Evolutionary conservation across 2,888 invertebrate genomes (phyloP).

Genomic region (Hydrotaea diabolus): DNA sequence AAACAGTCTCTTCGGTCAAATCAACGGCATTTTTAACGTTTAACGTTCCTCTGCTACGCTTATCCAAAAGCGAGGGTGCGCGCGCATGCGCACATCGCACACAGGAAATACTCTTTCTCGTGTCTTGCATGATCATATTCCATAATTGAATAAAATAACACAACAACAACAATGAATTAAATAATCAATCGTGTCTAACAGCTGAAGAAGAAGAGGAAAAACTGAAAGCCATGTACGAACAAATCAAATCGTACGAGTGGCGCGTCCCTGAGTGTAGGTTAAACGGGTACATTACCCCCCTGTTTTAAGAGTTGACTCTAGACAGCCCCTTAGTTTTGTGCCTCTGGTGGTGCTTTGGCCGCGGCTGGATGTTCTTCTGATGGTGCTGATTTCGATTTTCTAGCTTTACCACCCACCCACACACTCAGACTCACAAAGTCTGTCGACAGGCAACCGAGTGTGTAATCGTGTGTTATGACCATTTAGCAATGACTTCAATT

Average conservation of each 20-base stretch:
- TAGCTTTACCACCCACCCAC: background rate
- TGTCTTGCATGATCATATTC: slow-evolving; percentile 67
- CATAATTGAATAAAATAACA: slow-evolving; percentile 61
- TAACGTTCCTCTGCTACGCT: background rate
- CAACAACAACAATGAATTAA: slow-evolving; percentile 36
- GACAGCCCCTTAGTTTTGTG: background rate
- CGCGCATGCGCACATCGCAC: slow-evolving; percentile 32
- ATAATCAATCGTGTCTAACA: slow-evolving; percentile 63
- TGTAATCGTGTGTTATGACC: slow-evolving; percentile 35
- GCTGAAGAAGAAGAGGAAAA: slow-evolving; percentile 6
- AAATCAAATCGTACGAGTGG: slow-evolving; percentile 31
- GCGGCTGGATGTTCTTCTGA: slow-evolving; percentile 38
- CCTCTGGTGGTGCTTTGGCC: background rate
- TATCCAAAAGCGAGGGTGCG: background rate
- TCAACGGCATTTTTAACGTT: slow-evolving; percentile 23
- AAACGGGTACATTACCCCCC: slow-evolving; percentile 66
- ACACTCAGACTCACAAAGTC: too few species aligned
- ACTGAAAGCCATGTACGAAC: slow-evolving; percentile 18
- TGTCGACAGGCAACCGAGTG: background rate
- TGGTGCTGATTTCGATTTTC: slow-evolving; percentile 45
- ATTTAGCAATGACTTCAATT: slow-evolving; percentile 67
- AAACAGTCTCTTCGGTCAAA: slow-evolving; percentile 17
- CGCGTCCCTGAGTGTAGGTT: slow-evolving; percentile 64
- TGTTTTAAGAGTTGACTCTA: slow-evolving; percentile 26
- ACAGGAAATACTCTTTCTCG: slow-evolving; percentile 65